Evolutionary conservation across 2,113 vertebrate genomes (phyloP).

Genomic region (Zosterops japonicus): DNA sequence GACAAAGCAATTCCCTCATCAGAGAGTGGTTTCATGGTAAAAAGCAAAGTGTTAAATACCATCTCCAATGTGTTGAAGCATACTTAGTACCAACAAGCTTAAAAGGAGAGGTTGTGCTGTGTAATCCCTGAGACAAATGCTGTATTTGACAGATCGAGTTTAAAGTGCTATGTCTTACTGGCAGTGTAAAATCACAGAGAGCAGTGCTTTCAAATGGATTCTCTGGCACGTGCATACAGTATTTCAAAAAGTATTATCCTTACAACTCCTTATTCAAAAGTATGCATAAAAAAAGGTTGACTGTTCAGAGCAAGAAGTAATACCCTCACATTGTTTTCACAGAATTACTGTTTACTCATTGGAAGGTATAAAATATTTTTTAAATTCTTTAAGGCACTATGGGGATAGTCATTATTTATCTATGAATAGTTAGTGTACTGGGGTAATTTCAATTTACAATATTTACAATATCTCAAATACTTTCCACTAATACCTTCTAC

Average conservation of each 20-base stretch:
- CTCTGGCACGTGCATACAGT: not conserved
- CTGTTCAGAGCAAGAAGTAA: not conserved
- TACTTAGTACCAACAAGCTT: constrained; percentile 24
- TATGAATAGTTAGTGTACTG: not conserved
- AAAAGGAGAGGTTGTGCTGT: not conserved
- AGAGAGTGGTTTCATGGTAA: not conserved
- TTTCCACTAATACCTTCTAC: not conserved
- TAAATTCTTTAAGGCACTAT: not conserved
- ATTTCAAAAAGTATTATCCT: not conserved
- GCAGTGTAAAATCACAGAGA: constrained; percentile 11
- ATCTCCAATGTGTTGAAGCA: not conserved
- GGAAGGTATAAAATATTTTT: not conserved
- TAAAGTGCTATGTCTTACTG: constrained; percentile 15
- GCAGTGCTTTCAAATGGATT: constrained; percentile 9
- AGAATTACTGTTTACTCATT: not conserved
- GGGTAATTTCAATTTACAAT: not conserved
- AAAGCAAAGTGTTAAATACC: not conserved
- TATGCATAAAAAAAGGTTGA: not conserved
- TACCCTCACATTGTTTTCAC: not conserved
- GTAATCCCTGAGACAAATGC: constrained; percentile 25
- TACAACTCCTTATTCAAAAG: constrained; percentile 8
- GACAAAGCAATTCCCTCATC: not conserved
- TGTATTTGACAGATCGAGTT: not conserved
- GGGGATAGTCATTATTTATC: not conserved
- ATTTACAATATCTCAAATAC: not conserved